Evolutionary conservation across 2,113 vertebrate genomes (phyloP), one percentile per base, ranked within the genome.

Genomic region (Crypturellus undulatus): DNA sequence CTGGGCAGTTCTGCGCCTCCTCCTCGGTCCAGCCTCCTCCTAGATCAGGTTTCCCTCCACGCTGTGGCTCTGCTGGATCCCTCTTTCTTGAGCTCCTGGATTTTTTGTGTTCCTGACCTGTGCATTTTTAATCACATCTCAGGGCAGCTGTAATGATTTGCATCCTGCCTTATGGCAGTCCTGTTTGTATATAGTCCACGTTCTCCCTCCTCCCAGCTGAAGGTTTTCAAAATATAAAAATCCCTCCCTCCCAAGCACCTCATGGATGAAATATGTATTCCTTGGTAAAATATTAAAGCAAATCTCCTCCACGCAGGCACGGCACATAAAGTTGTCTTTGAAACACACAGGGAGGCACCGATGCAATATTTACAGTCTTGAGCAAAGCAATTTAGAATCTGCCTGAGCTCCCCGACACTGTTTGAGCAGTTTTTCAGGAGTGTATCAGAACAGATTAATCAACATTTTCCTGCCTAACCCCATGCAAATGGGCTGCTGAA

Each of bases 391-490:
- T 92, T 93, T 93, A 93, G 83, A 90, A 89, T 90, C 69, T 70
- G 84, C 49, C 47, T 60, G 56, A 75, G 36, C 40, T 96, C 71
- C 15, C 17, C 60, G 72, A 91, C 8, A 17, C 64, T 95, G 25
- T 69, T 89, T 79, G 82, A 65, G 47, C 4, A 2, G 26, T 63
- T 65, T 84, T 84, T 51, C 49, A 51, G 73, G 64, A 96, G 10
- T 60, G 38, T 81, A 92, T 95, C 71, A 76, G 89, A 86, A 95
- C 84, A 97, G 94, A 96, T 92, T 94, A 91, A 95, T 96, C 65
- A 75, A 91, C 32, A 32, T 90, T 86, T 91, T 75, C 16, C 52
- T 88, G 70, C 73, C 67, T 79, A 89, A 89, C 75, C 38, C 13
- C 72, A 88, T 62, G 85, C 63, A 77, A 94, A 84, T 81, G 78